Evolutionary conservation across 2,797 vertebrate species (phyloP).

Genomic region (Diceros bicornis): DNA sequence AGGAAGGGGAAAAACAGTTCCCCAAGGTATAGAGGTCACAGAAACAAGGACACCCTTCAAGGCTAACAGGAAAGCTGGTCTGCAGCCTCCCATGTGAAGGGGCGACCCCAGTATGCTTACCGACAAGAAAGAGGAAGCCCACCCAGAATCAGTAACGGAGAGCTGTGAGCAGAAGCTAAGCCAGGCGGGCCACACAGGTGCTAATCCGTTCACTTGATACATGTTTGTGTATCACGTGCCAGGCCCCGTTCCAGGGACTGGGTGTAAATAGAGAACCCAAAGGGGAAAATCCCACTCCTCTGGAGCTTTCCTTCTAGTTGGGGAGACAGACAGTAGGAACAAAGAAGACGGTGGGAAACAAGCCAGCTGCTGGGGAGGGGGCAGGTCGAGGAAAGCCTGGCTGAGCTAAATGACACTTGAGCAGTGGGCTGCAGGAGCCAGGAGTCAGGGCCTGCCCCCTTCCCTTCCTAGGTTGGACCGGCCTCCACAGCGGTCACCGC

Average conservation of each 20-base stretch:
- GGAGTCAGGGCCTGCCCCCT: neutral
- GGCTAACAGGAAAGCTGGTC: neutral
- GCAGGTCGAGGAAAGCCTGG: fast-evolving
- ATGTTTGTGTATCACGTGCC: neutral
- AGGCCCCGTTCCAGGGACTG: fast-evolving
- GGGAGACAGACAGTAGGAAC: neutral
- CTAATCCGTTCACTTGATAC: neutral
- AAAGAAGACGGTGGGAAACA: neutral
- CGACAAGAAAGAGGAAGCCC: neutral
- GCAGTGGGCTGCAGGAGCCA: neutral
- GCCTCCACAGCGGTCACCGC: fast-evolving
- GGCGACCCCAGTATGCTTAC: neutral
- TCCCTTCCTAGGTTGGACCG: too few species aligned
- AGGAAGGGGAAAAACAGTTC: neutral
- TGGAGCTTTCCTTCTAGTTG: neutral
- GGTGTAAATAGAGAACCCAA: neutral
- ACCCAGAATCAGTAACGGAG: neutral
- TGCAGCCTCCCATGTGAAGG: neutral
- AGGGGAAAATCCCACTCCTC: neutral
- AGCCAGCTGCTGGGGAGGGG: neutral
- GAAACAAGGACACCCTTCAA: neutral
- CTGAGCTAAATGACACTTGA: fast-evolving
- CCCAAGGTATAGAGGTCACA: neutral
- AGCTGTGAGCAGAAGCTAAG: neutral
- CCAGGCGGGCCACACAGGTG: neutral